Evolutionary conservation across 2,797 vertebrate genomes (phyloP), one percentile per base, ranked within the genome.

Genomic region (Acanthiza pusilla): DNA sequence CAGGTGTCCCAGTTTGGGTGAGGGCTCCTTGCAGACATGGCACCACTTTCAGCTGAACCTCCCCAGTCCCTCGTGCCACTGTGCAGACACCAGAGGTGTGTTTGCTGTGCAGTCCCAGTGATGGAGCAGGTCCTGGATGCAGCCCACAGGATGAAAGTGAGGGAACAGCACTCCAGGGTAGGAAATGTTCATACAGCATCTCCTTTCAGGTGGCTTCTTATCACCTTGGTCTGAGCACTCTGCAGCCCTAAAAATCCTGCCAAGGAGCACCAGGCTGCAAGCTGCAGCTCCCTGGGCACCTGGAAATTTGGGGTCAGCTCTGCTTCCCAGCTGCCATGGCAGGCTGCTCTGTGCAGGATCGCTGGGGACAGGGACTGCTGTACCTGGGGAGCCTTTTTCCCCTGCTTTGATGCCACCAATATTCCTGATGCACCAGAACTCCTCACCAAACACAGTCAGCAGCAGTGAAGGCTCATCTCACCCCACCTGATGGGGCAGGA

Each of bases 141-240:
- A 2, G 55, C 42, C 23, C 45, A 9, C 0, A 2, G 78, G 74
- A 38, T 30, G n/a, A n/a, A 36, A 30, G 40, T 0, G 3, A 45
- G 30, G 13, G 17, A 16, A 4, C 1, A 5, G 48, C 20, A 55
- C 8, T 15, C 21, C 0, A 0, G 12, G 0, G 0, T 6, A 27
- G 55, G 51, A 79, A 74, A 58, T 2, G 9, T 26, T 58, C 0
- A 0, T 32, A 43, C 17, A 32, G 26, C 0, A 1, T 8, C 16
- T 60, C 38, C 50, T 40, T 13, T 36, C 0, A 1, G 16, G 32
- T 15, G 50, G 29, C 38, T 82, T 30, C 51, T 42, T 13, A 19
- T 23, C 9, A 4, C 45, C n/a, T 36, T 29, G 32, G 5, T 27
- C n/a, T n/a, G 50, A 84, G 58, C 53, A 30, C 62, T 48, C 13